Evolutionary conservation across 2,797 vertebrate species (phyloP), one percentile per base, ranked within the genome.

Genomic region (Miichthys miiuy): DNA sequence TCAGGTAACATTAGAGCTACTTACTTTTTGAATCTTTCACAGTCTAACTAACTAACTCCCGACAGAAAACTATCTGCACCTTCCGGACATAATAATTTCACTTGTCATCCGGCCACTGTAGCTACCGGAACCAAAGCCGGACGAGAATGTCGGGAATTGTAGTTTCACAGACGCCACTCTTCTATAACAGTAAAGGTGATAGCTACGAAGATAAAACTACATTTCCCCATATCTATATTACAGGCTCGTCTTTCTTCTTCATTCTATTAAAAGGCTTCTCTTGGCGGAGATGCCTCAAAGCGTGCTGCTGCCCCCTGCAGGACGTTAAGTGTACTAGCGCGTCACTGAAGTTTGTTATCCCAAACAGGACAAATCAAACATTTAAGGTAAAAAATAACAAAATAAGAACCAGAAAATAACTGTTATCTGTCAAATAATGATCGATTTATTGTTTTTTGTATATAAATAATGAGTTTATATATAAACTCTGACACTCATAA

Each of bases 101-200:
- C 62, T 66, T 72, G 75, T 69, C 73, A 72, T 55, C 72, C 47
- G 46, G 63, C 9, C 54, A 67, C 75, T 69, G 30, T 51, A 38
- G 6, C 10, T 3, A 34, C 68, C 55, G 50, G 65, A 38, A 38
- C 48, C 51, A 7, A 11, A 1, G 11, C 6, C 56, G 8, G 21
- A 17, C 3, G 42, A 13, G 30, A 60, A 55, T 80, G 50, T 3
- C 25, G 89, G 92, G 80, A 90, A 75, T 0, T 91, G 91, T 91
- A 90, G 89, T 48, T 2, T 1, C 2, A 1, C 1, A 0, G 5
- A 2, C 2, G 5, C 2, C 3, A 2, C 25, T 42, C 16, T 27
- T 5, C 25, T 1, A 2, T 21, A 0, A 0, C 17, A 16, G 47
- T 8, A 0, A 46, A 8, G 1, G 23, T 0, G 3, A 38, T 0